Evolutionary conservation across 2,888 invertebrate species (phyloP).

Genomic region (Branchellion lobata): DNA sequence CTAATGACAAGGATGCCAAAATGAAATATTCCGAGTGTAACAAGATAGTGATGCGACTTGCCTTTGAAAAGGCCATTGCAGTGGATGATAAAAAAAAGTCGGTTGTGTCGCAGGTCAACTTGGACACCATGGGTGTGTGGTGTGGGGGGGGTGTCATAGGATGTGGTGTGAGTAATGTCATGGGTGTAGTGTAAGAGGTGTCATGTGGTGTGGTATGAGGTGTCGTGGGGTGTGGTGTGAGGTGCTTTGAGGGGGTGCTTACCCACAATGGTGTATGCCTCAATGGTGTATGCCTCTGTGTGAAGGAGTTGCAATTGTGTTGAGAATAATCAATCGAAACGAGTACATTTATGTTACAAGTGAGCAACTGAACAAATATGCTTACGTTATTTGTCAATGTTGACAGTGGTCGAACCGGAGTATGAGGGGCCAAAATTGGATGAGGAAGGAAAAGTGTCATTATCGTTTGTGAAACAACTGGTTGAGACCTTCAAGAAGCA

Average conservation of each 20-base stretch:
- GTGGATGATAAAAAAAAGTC: slow-evolving; percentile 77
- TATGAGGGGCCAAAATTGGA: slow-evolving; percentile 83
- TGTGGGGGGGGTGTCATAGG: no score
- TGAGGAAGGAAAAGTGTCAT: slow-evolving; percentile 73
- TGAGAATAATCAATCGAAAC: neutral
- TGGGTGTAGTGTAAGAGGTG: no score
- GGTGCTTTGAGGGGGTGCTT: neutral
- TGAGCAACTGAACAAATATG: no score
- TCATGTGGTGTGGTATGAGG: neutral
- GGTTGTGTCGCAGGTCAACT: slow-evolving; percentile 82
- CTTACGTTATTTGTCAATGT: no score
- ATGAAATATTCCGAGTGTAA: slow-evolving; percentile 87
- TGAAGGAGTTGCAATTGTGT: no score
- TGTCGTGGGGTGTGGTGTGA: neutral
- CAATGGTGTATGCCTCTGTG: no score
- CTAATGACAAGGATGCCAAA: slow-evolving; percentile 90
- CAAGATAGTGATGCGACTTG: slow-evolving; percentile 89
- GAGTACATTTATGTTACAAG: neutral
- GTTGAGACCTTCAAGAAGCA: slow-evolving; percentile 86
- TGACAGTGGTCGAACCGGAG: slow-evolving; percentile 90
- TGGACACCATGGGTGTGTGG: slow-evolving; percentile 80
- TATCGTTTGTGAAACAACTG: slow-evolving; percentile 82
- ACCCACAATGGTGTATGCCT: neutral
- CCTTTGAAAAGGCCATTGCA: slow-evolving; percentile 94
- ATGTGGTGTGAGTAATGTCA: no score